These are phyloP conservation scores for Dascillus cervinus DNA, from an alignment of 2,888 invertebrate genomes.

Conservation along the genomic window DNA sequence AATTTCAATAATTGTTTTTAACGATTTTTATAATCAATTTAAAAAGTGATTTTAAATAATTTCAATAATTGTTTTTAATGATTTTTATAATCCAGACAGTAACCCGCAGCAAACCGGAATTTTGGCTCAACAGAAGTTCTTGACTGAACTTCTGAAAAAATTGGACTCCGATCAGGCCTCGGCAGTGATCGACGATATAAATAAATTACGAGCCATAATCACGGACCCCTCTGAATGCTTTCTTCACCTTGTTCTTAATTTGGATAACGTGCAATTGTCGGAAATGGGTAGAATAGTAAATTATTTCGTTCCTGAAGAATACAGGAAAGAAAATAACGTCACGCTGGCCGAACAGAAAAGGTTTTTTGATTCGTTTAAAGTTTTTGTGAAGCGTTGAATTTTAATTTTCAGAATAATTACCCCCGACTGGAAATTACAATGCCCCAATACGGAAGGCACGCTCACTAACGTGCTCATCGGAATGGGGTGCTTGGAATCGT, in stretches of 20 bases:
- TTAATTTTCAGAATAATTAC: no score
- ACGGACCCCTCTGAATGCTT: constrained; percentile 54
- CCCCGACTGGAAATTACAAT: constrained; percentile 41
- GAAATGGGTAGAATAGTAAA: no score
- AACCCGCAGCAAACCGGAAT: constrained; percentile 65
- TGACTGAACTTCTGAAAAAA: constrained; percentile 57
- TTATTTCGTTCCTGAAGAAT: constrained; percentile 14
- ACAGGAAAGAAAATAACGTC: constrained; percentile 8
- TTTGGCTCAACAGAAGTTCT: constrained; percentile 68
- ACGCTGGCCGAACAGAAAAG: neutral
- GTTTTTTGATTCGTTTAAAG: no score
- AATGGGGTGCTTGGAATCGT: constrained; percentile 74
- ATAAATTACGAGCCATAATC: constrained; percentile 51
- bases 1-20: neutral
- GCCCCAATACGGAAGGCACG: constrained; percentile 33
- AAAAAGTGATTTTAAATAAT: neutral
- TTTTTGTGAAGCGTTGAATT: neutral
- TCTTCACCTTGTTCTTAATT: constrained; percentile 66
- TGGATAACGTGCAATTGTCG: no score
- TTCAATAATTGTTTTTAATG: constrained; percentile 1
- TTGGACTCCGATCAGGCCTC: constrained; percentile 46
- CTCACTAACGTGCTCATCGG: constrained; percentile 62
- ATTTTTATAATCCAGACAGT: constrained; percentile 47
- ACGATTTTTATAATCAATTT: neutral
- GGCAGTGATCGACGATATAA: constrained; percentile 48